phyloP scores from a whole-genome alignment of 2,888 invertebrate species.

The Meloe dianella region DNA sequence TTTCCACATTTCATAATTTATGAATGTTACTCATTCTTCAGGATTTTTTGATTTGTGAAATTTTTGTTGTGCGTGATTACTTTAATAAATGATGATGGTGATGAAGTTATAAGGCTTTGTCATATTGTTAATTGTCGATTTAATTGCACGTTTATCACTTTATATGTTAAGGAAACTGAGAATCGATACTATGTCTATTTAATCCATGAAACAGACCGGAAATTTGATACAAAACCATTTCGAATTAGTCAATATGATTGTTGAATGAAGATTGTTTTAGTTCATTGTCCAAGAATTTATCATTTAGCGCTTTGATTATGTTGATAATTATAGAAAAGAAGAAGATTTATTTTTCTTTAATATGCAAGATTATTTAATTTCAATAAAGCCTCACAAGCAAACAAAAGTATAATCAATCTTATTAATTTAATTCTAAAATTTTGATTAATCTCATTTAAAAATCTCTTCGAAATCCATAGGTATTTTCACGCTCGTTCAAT shows the following conservation, averaged over 20 bases:
- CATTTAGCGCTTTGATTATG: not conserved
- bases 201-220: not conserved
- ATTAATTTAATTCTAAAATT: not conserved
- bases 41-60: too few relatives aligned
- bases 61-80: not conserved
- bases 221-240: constrained; percentile 3
- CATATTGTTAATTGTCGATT: not conserved
- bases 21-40: too few relatives aligned
- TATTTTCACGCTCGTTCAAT: not conserved
- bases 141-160: not conserved
- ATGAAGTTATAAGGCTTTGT: not conserved
- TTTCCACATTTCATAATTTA: not conserved
- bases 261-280: not conserved
- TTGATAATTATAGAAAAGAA: not conserved
- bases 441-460: not conserved
- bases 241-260: not conserved
- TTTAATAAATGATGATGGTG: not conserved
- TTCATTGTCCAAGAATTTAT: not conserved
- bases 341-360: not conserved
- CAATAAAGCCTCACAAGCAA: not conserved
- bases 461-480: too few relatives aligned
- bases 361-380: not conserved
- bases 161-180: not conserved
- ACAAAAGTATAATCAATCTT: too few relatives aligned
- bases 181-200: not conserved